Evolutionary conservation across 2,113 vertebrate genomes (phyloP).

Genomic region (Microcebus lehilahytsara): DNA sequence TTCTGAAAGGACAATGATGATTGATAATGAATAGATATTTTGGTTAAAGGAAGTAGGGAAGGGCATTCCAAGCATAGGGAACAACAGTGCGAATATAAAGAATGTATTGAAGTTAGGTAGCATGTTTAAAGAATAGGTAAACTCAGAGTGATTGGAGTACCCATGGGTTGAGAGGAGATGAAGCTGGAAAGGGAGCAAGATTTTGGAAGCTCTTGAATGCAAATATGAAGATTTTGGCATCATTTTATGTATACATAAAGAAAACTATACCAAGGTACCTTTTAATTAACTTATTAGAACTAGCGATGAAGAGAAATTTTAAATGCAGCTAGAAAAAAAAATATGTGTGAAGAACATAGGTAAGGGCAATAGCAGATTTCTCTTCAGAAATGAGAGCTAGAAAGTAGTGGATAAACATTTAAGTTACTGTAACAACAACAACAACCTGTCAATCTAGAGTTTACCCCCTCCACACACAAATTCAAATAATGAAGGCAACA

Average conservation of each 20-base stretch:
- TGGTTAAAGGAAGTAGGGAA: neutral
- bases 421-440: neutral
- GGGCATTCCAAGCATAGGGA: neutral
- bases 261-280: neutral
- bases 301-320: neutral
- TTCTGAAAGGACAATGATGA: neutral
- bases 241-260: neutral
- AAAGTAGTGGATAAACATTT: neutral
- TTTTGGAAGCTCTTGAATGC: neutral
- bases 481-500: constrained; percentile 1
- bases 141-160: neutral
- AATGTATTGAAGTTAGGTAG: neutral
- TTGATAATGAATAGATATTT: neutral
- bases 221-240: neutral
- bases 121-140: neutral
- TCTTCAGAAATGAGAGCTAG: neutral
- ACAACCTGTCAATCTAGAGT: neutral
- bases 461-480: neutral
- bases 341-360: neutral
- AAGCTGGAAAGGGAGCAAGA: neutral
- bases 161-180: neutral
- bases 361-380: neutral
- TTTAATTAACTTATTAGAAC: neutral
- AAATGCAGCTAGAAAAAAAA: neutral
- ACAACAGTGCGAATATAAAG: neutral